A percentile compares a stretch with the other conserved stretches of the same genome.
phyloP scores from a whole-genome alignment of 1,140 invertebrate genomes.

The Druon quercuslanigerum region DNA sequence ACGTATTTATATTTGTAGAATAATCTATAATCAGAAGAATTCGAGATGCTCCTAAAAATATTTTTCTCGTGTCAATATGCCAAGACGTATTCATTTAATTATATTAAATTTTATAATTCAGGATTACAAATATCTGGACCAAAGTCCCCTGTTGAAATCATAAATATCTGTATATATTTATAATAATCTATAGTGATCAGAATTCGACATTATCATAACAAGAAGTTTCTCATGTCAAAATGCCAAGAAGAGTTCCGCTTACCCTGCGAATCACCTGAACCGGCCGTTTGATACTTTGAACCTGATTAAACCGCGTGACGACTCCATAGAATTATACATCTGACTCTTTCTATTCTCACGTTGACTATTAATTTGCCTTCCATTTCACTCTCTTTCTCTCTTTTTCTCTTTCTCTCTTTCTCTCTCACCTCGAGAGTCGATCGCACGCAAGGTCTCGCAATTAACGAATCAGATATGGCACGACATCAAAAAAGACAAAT shows the following conservation, averaged over 20 bases:
- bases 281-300: neutral
- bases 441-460: conserved; percentile 60
- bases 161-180: too few species aligned
- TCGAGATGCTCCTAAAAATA: too few species aligned
- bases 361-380: neutral
- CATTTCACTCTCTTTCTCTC: neutral
- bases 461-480: conserved; percentile 63
- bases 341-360: conserved; percentile 12
- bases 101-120: too few species aligned
- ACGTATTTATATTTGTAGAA: too few species aligned
- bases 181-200: too few species aligned
- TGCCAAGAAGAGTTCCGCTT: neutral
- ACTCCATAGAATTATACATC: neutral
- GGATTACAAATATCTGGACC: too few species aligned
- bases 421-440: conserved; percentile 47
- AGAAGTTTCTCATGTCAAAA: neutral
- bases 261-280: conserved; percentile 1
- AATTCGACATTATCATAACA: too few species aligned
- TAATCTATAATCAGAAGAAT: too few species aligned
- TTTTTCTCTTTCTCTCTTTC: conserved; percentile 7
- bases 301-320: conserved; percentile 16
- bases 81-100: too few species aligned
- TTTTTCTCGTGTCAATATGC: too few species aligned
- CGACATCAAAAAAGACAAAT: conserved; percentile 65
- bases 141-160: too few species aligned